Evolutionary conservation across 1,140 invertebrate genomes (phyloP), one percentile per base, ranked within the genome.

Genomic region (Drosophila jambulina): DNA sequence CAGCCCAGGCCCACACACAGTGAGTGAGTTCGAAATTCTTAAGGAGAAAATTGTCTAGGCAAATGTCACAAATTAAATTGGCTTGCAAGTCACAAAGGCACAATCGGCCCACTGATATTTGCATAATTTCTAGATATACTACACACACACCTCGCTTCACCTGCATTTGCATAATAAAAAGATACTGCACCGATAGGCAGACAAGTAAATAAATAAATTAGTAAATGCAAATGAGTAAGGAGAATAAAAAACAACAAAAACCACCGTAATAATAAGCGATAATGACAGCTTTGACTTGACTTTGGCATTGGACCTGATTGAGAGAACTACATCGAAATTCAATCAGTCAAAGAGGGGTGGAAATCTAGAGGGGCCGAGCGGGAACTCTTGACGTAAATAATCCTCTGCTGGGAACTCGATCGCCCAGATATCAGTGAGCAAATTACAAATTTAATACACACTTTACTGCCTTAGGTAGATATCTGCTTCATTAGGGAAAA

Each of bases 21-120:
- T 19, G 27, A 42, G 13, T 43, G 34, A 43, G 10, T 17, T 19
- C 3, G 43, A 54, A 65, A 75, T 75, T 67, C 53, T 67, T 54
- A 53, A 13, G 29, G 60, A 70, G 53, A 62, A 87, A 88, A 84
- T 78, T 71, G 83, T 80, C 76, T 83, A 63, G 69, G 65, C 84
- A 87, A 72, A 83, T 88, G 76, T 88, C 64, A 88, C 84, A 87
- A 78, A 84, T 83, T 87, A 75, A 88, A 88, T 90, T 88, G 78
- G 42, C 72, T 87, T 62, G 61, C 75, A 78, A 76, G 46, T 75
- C 59, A 68, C 75, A 83, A 70, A 78, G 56, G 76, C 69, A 62
- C 76, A 49, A 65, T 49, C 75, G 68, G 42, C 84, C 84, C 85
- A 87, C 84, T 71, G 72, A 42, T 53, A 88, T 90, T 90, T 88